phyloP scores from a whole-genome alignment of 2,113 vertebrate genomes.

The Onychorhynchus coronatus region DNA sequence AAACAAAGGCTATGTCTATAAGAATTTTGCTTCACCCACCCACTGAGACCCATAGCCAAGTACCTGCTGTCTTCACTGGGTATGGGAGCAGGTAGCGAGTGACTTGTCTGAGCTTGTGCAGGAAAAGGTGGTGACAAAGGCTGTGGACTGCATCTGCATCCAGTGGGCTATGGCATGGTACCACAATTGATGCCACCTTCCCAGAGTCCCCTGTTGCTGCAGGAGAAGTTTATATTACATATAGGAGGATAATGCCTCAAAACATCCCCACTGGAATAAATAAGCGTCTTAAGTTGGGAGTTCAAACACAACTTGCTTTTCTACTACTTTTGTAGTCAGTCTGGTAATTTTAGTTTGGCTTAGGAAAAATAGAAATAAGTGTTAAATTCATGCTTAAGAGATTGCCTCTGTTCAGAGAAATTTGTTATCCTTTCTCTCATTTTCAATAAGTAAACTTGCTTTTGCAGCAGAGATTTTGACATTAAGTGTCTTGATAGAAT shows the following conservation, averaged over 20 bases:
- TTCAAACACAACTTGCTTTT: neutral
- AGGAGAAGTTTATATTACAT: neutral
- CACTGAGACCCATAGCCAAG: rapidly evolving
- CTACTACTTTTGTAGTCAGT: neutral
- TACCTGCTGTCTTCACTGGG: neutral
- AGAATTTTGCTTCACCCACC: neutral
- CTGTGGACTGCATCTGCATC: neutral
- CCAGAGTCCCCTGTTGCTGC: neutral
- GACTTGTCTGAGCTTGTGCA: neutral
- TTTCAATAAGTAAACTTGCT: slow-evolving; percentile 38
- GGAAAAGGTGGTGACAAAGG: neutral
- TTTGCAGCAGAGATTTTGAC: slow-evolving; percentile 50
- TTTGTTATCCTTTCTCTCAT: slow-evolving; percentile 23
- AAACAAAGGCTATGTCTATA: neutral
- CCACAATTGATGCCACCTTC: neutral
- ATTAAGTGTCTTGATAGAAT: slow-evolving; percentile 51
- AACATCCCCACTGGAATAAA: neutral
- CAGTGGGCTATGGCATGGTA: neutral
- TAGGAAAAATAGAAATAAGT: neutral
- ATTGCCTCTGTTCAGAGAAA: neutral
- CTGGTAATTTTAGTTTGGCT: neutral
- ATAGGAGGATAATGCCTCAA: neutral
- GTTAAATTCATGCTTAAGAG: slow-evolving; percentile 7
- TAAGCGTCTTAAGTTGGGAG: neutral
- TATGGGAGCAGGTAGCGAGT: rapidly evolving